Conservation (phyloP, 1,140 invertebrate species). For the Ips typographus region DNA sequence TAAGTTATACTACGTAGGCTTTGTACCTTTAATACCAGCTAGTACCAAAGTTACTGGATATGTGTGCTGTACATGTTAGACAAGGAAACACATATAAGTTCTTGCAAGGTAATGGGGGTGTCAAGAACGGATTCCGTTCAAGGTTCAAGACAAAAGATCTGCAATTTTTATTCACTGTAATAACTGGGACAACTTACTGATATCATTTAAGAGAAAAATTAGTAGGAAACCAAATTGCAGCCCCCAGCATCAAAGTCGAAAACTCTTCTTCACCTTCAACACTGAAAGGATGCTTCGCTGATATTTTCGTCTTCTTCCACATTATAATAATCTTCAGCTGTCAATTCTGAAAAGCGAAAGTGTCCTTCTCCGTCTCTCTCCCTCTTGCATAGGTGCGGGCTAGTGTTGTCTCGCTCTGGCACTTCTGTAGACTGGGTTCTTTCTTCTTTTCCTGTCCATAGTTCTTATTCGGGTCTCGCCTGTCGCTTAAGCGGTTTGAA, state of each 20-base stretch:
- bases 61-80: no score
- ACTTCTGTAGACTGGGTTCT: slow-evolving; percentile 23
- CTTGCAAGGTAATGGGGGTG: no score
- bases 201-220: no score
- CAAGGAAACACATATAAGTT: no score
- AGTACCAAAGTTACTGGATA: no score
- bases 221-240: no score
- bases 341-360: slow-evolving; percentile 30
- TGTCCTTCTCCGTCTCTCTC: slow-evolving; percentile 17
- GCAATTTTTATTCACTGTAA: no score
- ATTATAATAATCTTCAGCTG: slow-evolving; percentile 7
- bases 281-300: slow-evolving; percentile 19
- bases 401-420: slow-evolving; percentile 12
- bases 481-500: slow-evolving; percentile 21
- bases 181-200: no score
- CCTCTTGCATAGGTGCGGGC: not conserved
- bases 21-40: slow-evolving; percentile 5
- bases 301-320: slow-evolving; percentile 6
- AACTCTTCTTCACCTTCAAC: slow-evolving; percentile 17
- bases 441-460: slow-evolving; percentile 22
- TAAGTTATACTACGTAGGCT: slow-evolving; percentile 22
- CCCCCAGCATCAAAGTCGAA: not conserved
- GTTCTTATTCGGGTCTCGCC: slow-evolving; percentile 30
- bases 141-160: no score
- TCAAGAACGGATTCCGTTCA: no score